Conservation (phyloP, 35 echinoderm and acorn worm genomes). For the Ophioderma brevispina region DNA sequence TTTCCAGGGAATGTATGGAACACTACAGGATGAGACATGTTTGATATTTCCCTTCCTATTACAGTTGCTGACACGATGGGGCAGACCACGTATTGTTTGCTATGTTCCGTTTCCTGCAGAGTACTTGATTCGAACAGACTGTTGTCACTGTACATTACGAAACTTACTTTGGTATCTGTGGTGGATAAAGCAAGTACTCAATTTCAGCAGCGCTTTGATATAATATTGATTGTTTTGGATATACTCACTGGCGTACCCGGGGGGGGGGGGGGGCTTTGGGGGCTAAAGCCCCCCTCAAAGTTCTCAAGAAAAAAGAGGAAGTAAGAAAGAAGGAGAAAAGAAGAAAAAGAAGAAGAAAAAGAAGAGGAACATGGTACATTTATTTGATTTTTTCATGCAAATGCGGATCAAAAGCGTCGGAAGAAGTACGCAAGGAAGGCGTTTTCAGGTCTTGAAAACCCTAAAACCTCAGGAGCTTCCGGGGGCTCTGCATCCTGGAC, state of each 20-base stretch:
- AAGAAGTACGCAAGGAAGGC: too few relatives aligned
- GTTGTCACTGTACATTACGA: neutral
- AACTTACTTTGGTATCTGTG: neutral
- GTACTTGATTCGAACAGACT: neutral
- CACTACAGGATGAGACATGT: neutral
- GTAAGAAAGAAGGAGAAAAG: neutral
- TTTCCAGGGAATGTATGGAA: neutral
- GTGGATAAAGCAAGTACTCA: neutral
- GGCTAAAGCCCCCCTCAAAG: too few relatives aligned
- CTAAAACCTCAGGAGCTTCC: too few relatives aligned
- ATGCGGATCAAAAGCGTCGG: too few relatives aligned
- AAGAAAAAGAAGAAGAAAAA: neutral
- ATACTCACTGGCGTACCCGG: too few relatives aligned
- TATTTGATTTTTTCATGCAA: too few relatives aligned
- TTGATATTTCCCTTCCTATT: neutral
- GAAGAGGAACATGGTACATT: neutral
- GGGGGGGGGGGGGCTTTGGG: too few relatives aligned
- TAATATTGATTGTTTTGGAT: neutral
- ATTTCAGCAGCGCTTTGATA: too few relatives aligned
- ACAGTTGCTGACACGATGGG: neutral
- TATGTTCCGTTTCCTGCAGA: neutral
- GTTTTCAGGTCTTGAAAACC: too few relatives aligned
- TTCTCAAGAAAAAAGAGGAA: too few relatives aligned
- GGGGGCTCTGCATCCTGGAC: too few relatives aligned
- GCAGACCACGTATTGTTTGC: neutral